Evolutionary conservation across 2,797 vertebrate genomes (phyloP), one percentile per base, ranked within the genome.

Genomic region (Pantherophis alleghaniensis): DNA sequence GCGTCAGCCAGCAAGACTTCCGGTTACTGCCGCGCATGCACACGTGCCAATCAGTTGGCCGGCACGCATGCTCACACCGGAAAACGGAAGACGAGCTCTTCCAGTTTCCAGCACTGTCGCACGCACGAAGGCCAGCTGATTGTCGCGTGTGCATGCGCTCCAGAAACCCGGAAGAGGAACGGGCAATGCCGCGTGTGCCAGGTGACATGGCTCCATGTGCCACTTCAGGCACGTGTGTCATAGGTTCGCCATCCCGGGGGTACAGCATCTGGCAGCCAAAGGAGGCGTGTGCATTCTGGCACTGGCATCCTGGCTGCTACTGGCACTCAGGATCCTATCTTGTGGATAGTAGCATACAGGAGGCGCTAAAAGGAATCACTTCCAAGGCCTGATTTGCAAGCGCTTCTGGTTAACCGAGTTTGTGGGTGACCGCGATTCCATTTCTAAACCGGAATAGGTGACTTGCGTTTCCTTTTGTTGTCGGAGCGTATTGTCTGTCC

Each of bases 321-420:
- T 53, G 53, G 53, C 53, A 2, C 16, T 20, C 7, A 37, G 69
- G 69, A 20, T 37, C 69, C 69, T 32, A 1, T 74, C 69, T 37
- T 37, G 66, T 18, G 66, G 66, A 3, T 7, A 37, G 1, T 7
- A 37, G 14, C 66, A 53, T 13, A 6, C 13, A 69, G 28, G 28
- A 66, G 14, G 13, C 2, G 5, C 63, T 69, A 32, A 69, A 37
- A 32, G 47, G 18, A 28, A 6, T 22, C 11, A 0, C 59, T 55
- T 89, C 13, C 2, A 32, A 10, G 90, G 94, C 59, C 18, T 69
- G 60, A 12, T 91, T 94, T 96, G 86, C 63, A 94, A 95, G 69
- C 89, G 12, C 95, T 74, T 56, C 13, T 79, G 7, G 37, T 47
- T 47, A 10, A 11, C 79, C 13, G 57, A 20, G 11, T 83, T 63